These are phyloP conservation scores for Panthera tigris DNA, from an alignment of 2,113 vertebrate species.

Conservation along the genomic window DNA sequence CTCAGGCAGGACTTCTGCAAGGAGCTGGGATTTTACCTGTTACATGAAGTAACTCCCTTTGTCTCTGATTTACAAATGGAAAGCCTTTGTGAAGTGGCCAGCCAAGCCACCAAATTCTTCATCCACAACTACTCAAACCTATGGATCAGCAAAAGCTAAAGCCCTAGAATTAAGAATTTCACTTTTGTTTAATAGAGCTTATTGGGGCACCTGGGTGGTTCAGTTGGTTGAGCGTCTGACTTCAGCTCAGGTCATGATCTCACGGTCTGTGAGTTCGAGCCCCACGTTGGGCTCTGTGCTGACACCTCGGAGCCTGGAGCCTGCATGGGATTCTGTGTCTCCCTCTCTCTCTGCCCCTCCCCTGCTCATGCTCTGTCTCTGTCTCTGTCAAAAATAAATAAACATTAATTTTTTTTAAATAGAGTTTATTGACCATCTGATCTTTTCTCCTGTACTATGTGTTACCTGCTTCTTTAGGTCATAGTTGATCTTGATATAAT, in stretches of 20 bases:
- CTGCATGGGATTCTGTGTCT: no score
- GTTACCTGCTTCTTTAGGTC: background rate
- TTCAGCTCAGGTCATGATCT: no score
- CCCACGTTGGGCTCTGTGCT: no score
- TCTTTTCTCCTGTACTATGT: background rate
- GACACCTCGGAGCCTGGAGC: no score
- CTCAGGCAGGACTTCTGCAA: background rate
- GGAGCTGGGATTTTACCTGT: background rate
- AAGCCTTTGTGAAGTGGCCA: background rate
- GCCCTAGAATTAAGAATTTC: background rate
- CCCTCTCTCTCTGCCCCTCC: no score
- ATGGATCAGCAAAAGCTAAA: background rate
- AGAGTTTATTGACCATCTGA: background rate
- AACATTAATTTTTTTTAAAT: no score
- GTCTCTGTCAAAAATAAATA: no score
- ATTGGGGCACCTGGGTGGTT: background rate
- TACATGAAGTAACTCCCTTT: background rate
- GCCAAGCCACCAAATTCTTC: background rate
- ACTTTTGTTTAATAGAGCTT: background rate
- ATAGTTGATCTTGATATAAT: background rate
- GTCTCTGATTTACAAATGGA: background rate
- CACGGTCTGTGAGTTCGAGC: no score
- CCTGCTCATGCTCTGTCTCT: no score
- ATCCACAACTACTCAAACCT: background rate
- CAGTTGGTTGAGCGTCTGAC: no score